A percentile compares a stretch with the other conserved stretches of the same genome.
These are phyloP conservation scores for Oscheius sp. DNA, from an alignment of 1,140 invertebrate species.

Conservation along the genomic window DNA sequence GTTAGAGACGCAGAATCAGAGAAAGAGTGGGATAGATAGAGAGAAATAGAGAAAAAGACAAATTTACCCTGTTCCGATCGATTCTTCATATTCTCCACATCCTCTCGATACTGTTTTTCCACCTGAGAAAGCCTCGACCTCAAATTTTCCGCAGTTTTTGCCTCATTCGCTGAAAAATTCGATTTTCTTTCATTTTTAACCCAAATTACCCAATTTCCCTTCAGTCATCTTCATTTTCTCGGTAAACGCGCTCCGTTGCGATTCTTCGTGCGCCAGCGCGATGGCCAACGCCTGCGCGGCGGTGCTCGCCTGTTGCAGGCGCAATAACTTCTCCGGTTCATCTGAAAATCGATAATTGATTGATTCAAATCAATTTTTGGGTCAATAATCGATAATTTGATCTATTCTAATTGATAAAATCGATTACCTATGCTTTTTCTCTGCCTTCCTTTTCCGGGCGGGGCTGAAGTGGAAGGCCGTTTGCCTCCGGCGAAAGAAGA, in stretches of 20 bases:
- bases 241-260: neutral
- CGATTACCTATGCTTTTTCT: neutral
- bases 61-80: slow-evolving; percentile 11
- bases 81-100: slow-evolving; percentile 21
- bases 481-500: slow-evolving; percentile 28
- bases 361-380: neutral
- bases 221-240: neutral
- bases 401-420: neutral
- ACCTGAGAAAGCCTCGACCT: slow-evolving; percentile 12
- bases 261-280: neutral
- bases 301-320: neutral
- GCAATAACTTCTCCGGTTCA: slow-evolving; percentile 17
- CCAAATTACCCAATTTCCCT: slow-evolving; percentile 3
- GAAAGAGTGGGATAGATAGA: neutral
- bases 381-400: neutral
- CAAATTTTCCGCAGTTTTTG: slow-evolving; percentile 1
- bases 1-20: neutral
- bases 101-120: slow-evolving; percentile 11
- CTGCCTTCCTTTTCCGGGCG: neutral
- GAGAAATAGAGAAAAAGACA: neutral
- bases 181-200: slow-evolving; percentile 4
- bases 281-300: neutral
- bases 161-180: neutral
- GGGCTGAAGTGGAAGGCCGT: neutral
- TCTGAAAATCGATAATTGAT: slow-evolving; percentile 2